Evolutionary conservation across 1,140 invertebrate species (phyloP).

Genomic region (Panagrolaimus sp.): DNA sequence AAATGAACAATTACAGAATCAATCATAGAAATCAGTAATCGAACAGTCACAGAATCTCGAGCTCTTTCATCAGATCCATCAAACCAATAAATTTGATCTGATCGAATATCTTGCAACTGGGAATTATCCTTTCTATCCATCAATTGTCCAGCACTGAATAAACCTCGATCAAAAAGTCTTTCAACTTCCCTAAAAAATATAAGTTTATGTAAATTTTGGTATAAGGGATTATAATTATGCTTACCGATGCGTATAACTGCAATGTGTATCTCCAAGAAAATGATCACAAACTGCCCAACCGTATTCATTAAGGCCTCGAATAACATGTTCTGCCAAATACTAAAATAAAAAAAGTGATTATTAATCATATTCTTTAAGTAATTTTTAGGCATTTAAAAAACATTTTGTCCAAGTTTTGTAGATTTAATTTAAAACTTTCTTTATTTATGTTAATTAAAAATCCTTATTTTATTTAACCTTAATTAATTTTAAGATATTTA

Average conservation of each 20-base stretch:
- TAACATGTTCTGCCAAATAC: slow-evolving; percentile 45
- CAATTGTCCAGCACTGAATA: slow-evolving; percentile 35
- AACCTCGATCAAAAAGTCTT: slow-evolving; percentile 35
- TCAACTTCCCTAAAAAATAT: slow-evolving; percentile 31
- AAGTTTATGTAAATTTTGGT: background rate
- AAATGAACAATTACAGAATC: slow-evolving; percentile 47
- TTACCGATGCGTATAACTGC: slow-evolving; percentile 32
- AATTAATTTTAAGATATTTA: no score
- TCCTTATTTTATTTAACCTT: no score
- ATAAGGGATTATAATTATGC: background rate
- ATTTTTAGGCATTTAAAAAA: no score
- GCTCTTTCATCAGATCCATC: slow-evolving; percentile 27
- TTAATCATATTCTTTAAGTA: slow-evolving; percentile 12
- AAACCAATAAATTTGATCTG: slow-evolving; percentile 42
- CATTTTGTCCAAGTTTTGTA: no score
- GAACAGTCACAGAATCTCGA: slow-evolving; percentile 35
- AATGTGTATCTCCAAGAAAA: slow-evolving; percentile 42
- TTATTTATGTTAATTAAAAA: no score
- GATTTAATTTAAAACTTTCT: no score
- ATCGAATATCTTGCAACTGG: slow-evolving; percentile 31
- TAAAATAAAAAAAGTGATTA: slow-evolving; percentile 16
- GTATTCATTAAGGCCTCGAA: slow-evolving; percentile 40
- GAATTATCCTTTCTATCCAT: slow-evolving; percentile 24
- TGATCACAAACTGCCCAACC: slow-evolving; percentile 48
- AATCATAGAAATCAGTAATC: slow-evolving; percentile 47